A percentile compares a stretch with the other conserved stretches of the same genome.
These are phyloP conservation scores for Troglohyphantes excavatus DNA, from an alignment of 2,888 invertebrate genomes.

Conservation along the genomic window DNA sequence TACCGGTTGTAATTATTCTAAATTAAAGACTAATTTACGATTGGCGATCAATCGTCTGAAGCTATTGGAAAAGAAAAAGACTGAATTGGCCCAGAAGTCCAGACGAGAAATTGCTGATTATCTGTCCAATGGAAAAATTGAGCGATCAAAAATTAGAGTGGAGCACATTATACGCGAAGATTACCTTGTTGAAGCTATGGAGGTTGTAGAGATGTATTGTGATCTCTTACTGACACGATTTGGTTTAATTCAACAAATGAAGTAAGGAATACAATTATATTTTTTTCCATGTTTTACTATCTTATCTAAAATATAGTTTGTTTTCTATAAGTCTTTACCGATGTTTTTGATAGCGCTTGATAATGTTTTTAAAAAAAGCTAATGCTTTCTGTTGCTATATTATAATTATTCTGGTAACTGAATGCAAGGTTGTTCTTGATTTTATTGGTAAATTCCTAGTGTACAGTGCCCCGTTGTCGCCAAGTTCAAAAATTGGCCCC, in stretches of 20 bases:
- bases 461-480: no score
- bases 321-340: no score
- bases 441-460: no score
- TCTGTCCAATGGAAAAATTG: conserved; percentile 85
- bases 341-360: no score
- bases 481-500: no score
- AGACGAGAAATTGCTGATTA: conserved; percentile 99
- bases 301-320: no score
- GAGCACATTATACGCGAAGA: conserved; percentile 99
- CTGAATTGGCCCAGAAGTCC: conserved; percentile 97
- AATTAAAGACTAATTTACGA: conserved; percentile 97
- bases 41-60: conserved; percentile 96
- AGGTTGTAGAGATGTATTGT: conserved; percentile 99
- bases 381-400: no score
- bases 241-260: conserved; percentile 98
- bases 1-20: conserved; percentile 94
- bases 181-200: conserved; percentile 97
- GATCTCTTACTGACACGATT: conserved; percentile 97
- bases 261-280: conserved; percentile 87
- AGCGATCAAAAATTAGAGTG: conserved; percentile 95
- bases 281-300: no score
- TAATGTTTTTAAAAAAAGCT: no score
- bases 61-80: conserved; percentile 97
- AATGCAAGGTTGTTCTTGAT: no score
- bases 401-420: no score